phyloP scores from a whole-genome alignment of 2,797 vertebrate genomes.

The Crenuchus spilurus region DNA sequence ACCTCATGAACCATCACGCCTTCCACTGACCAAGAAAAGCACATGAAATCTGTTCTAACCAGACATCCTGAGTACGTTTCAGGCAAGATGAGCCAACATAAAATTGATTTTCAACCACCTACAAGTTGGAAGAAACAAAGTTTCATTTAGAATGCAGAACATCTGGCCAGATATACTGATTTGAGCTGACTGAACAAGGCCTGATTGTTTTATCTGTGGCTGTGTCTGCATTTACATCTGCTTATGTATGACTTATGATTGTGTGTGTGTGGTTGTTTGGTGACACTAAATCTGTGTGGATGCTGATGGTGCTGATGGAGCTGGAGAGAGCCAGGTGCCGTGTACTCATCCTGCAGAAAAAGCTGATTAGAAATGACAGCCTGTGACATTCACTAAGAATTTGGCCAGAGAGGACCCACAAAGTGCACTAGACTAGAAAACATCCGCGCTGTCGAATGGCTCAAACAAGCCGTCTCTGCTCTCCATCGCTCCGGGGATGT shows the following conservation, averaged over 20 bases:
- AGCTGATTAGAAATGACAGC: slow-evolving; percentile 20
- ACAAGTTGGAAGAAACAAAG: too few species aligned
- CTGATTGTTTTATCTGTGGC: neutral
- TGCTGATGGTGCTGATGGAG: neutral
- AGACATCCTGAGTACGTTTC: too few species aligned
- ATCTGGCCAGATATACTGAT: too few species aligned
- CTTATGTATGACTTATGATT: too few species aligned
- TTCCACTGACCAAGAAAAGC: too few species aligned
- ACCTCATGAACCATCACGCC: too few species aligned
- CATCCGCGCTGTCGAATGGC: neutral
- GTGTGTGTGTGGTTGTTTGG: neutral
- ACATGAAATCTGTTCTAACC: too few species aligned
- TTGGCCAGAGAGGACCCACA: neutral
- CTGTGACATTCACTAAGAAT: slow-evolving; percentile 5
- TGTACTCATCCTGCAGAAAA: neutral
- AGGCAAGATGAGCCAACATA: too few species aligned
- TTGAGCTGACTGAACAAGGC: too few species aligned
- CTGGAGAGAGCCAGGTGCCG: neutral
- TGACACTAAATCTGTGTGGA: neutral
- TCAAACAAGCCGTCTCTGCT: neutral
- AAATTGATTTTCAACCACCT: too few species aligned
- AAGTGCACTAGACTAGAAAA: slow-evolving; percentile 46
- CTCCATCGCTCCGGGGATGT: neutral
- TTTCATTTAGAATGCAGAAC: too few species aligned
- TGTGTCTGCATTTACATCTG: neutral